Evolutionary conservation across 2,888 invertebrate species (phyloP).

Genomic region (Eupithecia vulgata): DNA sequence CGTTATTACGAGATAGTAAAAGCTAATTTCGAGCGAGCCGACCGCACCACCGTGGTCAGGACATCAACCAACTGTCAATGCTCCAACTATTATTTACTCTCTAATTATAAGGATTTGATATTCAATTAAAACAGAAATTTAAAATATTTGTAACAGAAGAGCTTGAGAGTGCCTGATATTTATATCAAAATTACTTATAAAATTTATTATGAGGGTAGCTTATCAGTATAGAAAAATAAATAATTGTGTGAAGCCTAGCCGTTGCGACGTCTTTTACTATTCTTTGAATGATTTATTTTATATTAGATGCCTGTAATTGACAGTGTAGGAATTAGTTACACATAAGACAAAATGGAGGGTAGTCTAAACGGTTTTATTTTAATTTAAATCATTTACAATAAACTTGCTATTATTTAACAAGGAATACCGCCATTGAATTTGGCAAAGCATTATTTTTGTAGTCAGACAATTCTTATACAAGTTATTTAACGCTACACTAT

Average conservation of each 20-base stretch:
- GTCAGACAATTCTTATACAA: constrained; percentile 13
- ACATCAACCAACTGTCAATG: constrained; percentile 98
- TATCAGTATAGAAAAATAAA: neutral
- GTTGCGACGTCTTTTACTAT: neutral
- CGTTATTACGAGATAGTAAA: constrained; percentile 99
- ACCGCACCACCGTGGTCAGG: constrained; percentile 97
- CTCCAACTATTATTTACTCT: constrained; percentile 95
- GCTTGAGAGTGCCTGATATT: constrained; percentile 12
- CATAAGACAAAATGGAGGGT: constrained; percentile 24
- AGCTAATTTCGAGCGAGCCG: constrained; percentile 99
- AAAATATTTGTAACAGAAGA: constrained; percentile 13
- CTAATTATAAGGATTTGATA: constrained; percentile 96
- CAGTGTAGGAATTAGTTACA: constrained; percentile 4
- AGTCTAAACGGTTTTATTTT: constrained; percentile 21
- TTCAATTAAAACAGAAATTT: constrained; percentile 88
- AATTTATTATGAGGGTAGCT: neutral
- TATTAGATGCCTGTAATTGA: constrained; percentile 23
- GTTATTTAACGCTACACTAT: constrained; percentile 23
- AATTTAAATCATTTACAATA: constrained; percentile 20
- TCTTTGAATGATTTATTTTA: neutral
- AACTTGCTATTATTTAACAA: constrained; percentile 25
- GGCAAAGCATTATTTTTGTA: constrained; percentile 23
- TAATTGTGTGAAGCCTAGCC: neutral
- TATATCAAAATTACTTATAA: neutral
- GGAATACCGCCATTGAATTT: constrained; percentile 19